A percentile compares a stretch with the other conserved stretches of the same genome.
Conservation (phyloP, 2,888 invertebrate species). For the Rhorus exstirpatorius region DNA sequence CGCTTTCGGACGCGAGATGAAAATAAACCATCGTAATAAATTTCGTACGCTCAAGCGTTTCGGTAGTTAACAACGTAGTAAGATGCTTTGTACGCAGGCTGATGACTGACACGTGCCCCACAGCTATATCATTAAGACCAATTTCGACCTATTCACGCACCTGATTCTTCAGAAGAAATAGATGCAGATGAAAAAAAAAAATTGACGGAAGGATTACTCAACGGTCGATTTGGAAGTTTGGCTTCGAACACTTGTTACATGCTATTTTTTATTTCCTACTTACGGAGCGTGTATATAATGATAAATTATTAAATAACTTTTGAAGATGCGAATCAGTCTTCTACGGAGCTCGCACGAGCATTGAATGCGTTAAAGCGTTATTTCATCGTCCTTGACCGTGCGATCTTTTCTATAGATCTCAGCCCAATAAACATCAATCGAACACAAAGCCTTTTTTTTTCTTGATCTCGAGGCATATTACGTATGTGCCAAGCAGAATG, state of each 20-base stretch:
- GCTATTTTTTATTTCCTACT: slow-evolving; percentile 58
- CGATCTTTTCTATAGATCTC: slow-evolving; percentile 32
- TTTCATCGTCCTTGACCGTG: slow-evolving; percentile 60
- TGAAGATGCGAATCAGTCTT: slow-evolving; percentile 48
- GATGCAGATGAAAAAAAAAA: slow-evolving; percentile 12
- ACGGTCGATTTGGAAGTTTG: slow-evolving; percentile 42
- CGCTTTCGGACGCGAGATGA: slow-evolving; percentile 3
- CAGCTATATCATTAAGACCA: slow-evolving; percentile 59
- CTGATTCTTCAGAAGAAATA: slow-evolving; percentile 50
- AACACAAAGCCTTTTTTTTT: slow-evolving; percentile 27
- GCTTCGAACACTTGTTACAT: slow-evolving; percentile 35
- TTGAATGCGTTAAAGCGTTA: slow-evolving; percentile 11
- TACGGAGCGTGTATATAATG: neutral
- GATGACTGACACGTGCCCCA: slow-evolving; percentile 58
- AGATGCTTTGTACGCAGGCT: slow-evolving; percentile 23
- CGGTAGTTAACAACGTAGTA: slow-evolving; percentile 38
- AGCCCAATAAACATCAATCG: slow-evolving; percentile 49
- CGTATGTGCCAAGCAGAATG: slow-evolving; percentile 21
- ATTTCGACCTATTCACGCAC: slow-evolving; percentile 40
- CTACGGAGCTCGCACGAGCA: neutral
- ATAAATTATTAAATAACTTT: slow-evolving; percentile 14
- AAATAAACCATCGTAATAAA: slow-evolving; percentile 22
- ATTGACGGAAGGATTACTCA: slow-evolving; percentile 51
- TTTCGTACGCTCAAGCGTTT: slow-evolving; percentile 74
- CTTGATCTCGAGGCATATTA: slow-evolving; percentile 14